These are phyloP conservation scores for Lamellibrachia satsuma DNA, from an alignment of 2,888 invertebrate species.

Conservation along the genomic window DNA sequence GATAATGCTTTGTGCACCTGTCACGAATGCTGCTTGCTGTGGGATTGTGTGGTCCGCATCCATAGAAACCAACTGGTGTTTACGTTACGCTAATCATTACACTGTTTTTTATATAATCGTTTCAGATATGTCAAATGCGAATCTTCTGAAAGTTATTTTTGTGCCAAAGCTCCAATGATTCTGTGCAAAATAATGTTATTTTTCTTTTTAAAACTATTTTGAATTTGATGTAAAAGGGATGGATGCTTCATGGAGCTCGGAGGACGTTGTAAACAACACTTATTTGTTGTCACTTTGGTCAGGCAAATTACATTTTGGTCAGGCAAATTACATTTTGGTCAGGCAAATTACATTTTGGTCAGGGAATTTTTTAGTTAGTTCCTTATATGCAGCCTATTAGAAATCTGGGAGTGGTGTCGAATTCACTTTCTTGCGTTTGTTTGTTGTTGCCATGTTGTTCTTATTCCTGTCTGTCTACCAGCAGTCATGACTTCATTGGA, in stretches of 20 bases:
- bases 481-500: slow-evolving; percentile 67
- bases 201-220: not conserved
- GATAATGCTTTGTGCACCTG: too few species aligned
- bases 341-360: not conserved
- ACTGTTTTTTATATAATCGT: not conserved
- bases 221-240: not conserved
- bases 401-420: not conserved
- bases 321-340: not conserved
- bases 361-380: too few species aligned
- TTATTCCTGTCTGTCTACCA: not conserved
- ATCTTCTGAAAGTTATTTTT: not conserved
- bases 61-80: too few species aligned
- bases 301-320: not conserved
- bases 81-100: too few species aligned
- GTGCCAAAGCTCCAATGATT: not conserved
- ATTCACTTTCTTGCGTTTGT: not conserved
- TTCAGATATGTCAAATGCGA: not conserved
- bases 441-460: not conserved
- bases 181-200: not conserved
- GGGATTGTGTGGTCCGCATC: too few species aligned
- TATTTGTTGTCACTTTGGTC: not conserved
- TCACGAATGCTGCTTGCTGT: too few species aligned
- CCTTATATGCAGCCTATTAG: not conserved
- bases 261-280: not conserved
- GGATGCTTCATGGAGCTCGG: not conserved